Percentiles rank a stretch among this genome's conserved stretches.
Evolutionary conservation across 2,888 invertebrate species (phyloP).

Genomic region (Cheilosia grossa): DNA sequence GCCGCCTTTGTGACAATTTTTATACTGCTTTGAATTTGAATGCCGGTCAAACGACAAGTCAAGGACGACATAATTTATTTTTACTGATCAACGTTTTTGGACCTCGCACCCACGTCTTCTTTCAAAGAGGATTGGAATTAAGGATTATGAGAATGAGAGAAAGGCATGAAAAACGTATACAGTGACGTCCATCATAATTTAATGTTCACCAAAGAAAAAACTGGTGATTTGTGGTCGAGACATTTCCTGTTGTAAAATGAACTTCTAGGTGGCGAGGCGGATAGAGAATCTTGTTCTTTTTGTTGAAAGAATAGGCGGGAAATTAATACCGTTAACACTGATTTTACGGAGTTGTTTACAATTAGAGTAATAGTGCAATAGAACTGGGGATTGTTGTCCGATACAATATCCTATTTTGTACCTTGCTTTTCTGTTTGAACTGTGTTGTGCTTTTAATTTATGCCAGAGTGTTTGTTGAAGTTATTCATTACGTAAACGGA

Average conservation of each 20-base stretch:
- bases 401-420: too few relatives aligned
- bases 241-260: background rate
- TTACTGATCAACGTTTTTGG: slow-evolving; percentile 33
- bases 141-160: slow-evolving; percentile 13
- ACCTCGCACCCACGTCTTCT: slow-evolving; percentile 48
- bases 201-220: slow-evolving; percentile 4
- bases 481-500: background rate
- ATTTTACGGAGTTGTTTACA: too few relatives aligned
- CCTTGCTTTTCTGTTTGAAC: too few relatives aligned
- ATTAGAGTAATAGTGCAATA: too few relatives aligned
- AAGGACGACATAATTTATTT: slow-evolving; percentile 59
- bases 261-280: background rate
- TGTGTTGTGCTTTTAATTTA: too few relatives aligned
- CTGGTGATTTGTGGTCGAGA: background rate
- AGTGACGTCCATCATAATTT: slow-evolving; percentile 33
- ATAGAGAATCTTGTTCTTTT: too few relatives aligned
- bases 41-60: slow-evolving; percentile 31
- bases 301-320: background rate
- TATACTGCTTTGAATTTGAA: slow-evolving; percentile 32
- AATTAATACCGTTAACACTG: too few relatives aligned
- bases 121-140: slow-evolving; percentile 27
- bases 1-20: slow-evolving; percentile 41
- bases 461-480: too few relatives aligned
- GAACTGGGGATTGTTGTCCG: too few relatives aligned
- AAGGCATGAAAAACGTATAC: slow-evolving; percentile 1